phyloP scores from a whole-genome alignment of 2,888 invertebrate genomes.

The Limnephilus marmoratus region DNA sequence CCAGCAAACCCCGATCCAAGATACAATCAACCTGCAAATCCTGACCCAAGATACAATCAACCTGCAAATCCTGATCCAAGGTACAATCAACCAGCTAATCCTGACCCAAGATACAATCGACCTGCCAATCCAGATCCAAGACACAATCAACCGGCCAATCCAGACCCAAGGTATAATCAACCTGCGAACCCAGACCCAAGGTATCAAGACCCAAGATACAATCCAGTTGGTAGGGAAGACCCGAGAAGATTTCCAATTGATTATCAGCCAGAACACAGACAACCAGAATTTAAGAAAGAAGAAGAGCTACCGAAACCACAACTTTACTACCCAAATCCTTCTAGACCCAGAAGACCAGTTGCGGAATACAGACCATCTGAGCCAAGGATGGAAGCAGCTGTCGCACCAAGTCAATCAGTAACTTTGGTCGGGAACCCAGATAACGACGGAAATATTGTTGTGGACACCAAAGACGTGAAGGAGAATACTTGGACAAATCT shows the following conservation, averaged over 20 bases:
- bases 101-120: background rate
- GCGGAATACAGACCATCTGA: slow-evolving; percentile 12
- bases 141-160: background rate
- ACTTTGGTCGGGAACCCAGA: slow-evolving; percentile 67
- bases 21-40: background rate
- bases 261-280: background rate
- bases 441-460: slow-evolving; percentile 70
- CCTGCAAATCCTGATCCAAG: background rate
- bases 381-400: slow-evolving; percentile 46
- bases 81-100: background rate
- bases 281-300: slow-evolving; percentile 18
- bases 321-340: slow-evolving; percentile 39
- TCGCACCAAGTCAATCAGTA: slow-evolving; percentile 33
- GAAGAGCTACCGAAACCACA: slow-evolving; percentile 29
- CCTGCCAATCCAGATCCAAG: slow-evolving; percentile 8
- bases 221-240: background rate
- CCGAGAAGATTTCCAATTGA: background rate
- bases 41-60: slow-evolving; percentile 15
- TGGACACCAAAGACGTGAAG: slow-evolving; percentile 70
- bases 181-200: background rate
- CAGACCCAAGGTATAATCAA: background rate
- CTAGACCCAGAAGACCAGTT: background rate
- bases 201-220: background rate
- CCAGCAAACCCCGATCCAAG: background rate
- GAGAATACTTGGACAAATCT: slow-evolving; percentile 71